Evolutionary conservation across 2,888 invertebrate genomes (phyloP), one percentile per base, ranked within the genome.

Genomic region (Diarsia dahlii): DNA sequence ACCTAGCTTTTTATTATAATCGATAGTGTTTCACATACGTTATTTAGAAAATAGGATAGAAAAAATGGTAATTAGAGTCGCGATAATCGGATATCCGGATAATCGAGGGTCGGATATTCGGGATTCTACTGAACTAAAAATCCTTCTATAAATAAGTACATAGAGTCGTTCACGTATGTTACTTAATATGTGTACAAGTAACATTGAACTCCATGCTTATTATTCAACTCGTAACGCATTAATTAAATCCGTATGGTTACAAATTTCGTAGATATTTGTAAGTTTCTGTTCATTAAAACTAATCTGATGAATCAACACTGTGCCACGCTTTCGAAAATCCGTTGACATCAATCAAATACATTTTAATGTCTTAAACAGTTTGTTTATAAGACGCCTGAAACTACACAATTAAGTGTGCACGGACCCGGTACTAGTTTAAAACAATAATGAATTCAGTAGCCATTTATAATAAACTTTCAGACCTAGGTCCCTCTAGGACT

Each of bases 281-380:
- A 56, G 77, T 76, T 69, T 69, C 54, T 69, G 48, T 77, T 56
- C 69, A 56, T 76, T 76, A 50, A 69, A 77, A 76, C 69, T 56
- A 69, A 69, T 76, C 54, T 63, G 39, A 50, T 12, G n/a, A 69
- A 34, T 64, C 63, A 77, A 77, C 69, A 77, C n/a, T 46, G 66
- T 68, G 76, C 62, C 63, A 69, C 39, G 69, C 28, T 54, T 56
- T 13, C 13, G 54, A 76, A 54, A 56, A 76, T 69, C 54, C 48
- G 56, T 23, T 50, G 69, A 48, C 18, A 18, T 39, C 18, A 63
- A 50, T 28, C 45, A 77, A 77, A 77, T 50, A 77, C 15, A 76
- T 52, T 76, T 15, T 54, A 68, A 63, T 63, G 63, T 76, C 39
- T 28, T 68, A 63, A 48, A 48, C 62, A 20, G 10, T 48, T 63